These are phyloP conservation scores for Eremophila alpestris DNA, from an alignment of 2,797 vertebrate genomes.

Conservation along the genomic window DNA sequence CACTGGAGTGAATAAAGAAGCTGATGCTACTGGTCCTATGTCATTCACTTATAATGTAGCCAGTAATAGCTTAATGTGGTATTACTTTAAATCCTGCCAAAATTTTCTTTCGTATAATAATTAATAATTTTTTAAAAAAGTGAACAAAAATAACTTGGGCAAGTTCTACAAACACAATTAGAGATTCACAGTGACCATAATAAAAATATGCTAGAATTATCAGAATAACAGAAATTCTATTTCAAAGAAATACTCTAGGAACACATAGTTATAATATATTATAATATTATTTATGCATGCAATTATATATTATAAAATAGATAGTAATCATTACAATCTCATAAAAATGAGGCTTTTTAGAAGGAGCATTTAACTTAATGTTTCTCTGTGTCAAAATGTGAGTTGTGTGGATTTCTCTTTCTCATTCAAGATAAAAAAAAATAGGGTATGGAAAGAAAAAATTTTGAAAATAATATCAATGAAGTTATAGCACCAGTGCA, in stretches of 20 bases:
- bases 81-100: conserved; percentile 38
- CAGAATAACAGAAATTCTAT: neutral
- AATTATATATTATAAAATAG: neutral
- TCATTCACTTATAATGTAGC: neutral
- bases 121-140: neutral
- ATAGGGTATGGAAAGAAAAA: neutral
- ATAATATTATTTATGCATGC: neutral
- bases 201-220: neutral
- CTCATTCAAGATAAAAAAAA: neutral
- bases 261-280: neutral
- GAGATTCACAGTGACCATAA: neutral
- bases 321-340: neutral
- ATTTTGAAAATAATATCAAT: neutral
- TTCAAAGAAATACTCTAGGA: neutral
- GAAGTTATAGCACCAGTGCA: neutral
- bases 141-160: neutral
- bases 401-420: neutral
- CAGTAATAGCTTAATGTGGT: conserved; percentile 25
- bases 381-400: neutral
- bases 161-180: neutral
- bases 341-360: neutral
- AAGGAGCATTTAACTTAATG: neutral
- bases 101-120: conserved; percentile 1
- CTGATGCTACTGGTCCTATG: conserved; percentile 16
- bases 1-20: neutral